Conservation (phyloP, 2,797 vertebrate species). For the Euphonia xanthogaster region DNA sequence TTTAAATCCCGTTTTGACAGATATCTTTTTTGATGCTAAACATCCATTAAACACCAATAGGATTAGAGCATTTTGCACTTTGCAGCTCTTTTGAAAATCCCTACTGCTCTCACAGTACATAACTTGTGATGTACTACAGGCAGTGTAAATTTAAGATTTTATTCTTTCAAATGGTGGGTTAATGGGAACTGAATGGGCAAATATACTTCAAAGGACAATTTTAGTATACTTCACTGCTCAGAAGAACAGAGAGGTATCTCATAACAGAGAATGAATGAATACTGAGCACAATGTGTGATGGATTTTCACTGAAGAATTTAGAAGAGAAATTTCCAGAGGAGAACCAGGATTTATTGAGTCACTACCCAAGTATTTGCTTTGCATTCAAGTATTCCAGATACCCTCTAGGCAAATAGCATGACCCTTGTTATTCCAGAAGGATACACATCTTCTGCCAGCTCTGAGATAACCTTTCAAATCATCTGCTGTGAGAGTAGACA, state of each 20-base stretch:
- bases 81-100: slow-evolving; percentile 2
- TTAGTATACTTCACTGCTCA: neutral
- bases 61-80: neutral
- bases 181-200: neutral
- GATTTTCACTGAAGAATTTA: neutral
- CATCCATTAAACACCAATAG: neutral
- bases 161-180: neutral
- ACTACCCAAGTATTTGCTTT: neutral
- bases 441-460: neutral
- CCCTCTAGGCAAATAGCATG: neutral
- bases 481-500: neutral
- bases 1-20: neutral
- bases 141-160: slow-evolving; percentile 6
- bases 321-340: neutral
- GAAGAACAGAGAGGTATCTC: neutral
- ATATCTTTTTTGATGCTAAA: neutral
- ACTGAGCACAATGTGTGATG: neutral
- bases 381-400: neutral
- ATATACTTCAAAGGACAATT: neutral
- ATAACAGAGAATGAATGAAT: neutral
- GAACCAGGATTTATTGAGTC: neutral
- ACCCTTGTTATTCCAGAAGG: neutral
- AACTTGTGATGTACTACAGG: neutral
- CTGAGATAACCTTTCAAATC: neutral
- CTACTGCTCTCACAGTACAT: neutral